A percentile compares a stretch with the other conserved stretches of the same genome.
Conservation (phyloP, 2,888 invertebrate genomes). For the Epinotia ramella region DNA sequence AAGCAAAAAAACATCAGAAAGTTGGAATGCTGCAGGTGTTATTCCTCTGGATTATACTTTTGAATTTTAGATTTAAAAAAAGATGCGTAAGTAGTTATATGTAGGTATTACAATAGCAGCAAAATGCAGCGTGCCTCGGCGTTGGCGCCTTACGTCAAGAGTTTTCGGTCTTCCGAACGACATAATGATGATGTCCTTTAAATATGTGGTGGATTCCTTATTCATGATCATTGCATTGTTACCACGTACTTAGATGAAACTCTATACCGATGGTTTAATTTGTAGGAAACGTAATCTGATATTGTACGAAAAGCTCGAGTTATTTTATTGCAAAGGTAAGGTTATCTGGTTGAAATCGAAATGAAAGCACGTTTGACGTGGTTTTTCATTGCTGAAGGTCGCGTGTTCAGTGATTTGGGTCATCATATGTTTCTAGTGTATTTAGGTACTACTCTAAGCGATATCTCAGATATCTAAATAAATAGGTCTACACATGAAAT, state of each 20-base stretch:
- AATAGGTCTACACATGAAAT: no score
- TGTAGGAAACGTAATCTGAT: conserved; percentile 22
- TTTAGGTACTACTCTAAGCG: no score
- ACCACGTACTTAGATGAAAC: conserved; percentile 11
- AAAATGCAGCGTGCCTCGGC: neutral
- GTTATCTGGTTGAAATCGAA: neutral
- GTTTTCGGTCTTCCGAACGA: conserved; percentile 3
- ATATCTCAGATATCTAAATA: no score
- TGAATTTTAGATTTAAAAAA: no score
- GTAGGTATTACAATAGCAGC: no score
- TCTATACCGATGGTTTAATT: conserved; percentile 11
- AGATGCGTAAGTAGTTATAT: no score
- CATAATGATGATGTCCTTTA: conserved; percentile 46
- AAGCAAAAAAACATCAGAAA: no score
- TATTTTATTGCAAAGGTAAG: neutral
- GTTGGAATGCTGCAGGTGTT: no score
- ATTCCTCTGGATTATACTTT: no score
- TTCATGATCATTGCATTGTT: neutral
- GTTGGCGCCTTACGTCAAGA: conserved; percentile 28
- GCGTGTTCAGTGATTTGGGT: no score
- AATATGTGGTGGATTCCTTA: conserved; percentile 1
- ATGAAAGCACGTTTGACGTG: neutral
- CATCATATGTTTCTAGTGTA: no score
- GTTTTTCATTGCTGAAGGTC: no score
- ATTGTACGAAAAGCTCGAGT: conserved; percentile 3